Conservation (phyloP, 2,113 vertebrate genomes). For the Rhipidura dahli region DNA sequence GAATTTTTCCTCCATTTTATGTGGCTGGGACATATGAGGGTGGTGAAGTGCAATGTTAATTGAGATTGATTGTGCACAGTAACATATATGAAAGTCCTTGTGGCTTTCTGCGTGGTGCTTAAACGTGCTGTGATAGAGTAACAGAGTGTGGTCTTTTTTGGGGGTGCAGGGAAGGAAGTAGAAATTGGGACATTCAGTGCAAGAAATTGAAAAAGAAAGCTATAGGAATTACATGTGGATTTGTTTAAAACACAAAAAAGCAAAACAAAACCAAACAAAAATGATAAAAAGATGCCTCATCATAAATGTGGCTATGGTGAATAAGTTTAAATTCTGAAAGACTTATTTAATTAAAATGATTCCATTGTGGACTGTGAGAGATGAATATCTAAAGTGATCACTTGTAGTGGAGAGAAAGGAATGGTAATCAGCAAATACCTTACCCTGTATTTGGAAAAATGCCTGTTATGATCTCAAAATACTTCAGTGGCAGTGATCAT, state of each 20-base stretch:
- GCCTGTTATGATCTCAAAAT: neutral
- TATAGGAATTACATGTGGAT: neutral
- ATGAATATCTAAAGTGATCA: neutral
- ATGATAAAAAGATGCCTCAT: neutral
- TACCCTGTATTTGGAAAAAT: neutral
- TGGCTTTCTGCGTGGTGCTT: neutral
- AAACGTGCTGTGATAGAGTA: neutral
- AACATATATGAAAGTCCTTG: neutral
- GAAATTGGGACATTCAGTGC: neutral
- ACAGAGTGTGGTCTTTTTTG: neutral
- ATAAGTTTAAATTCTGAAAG: neutral
- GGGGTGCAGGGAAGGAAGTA: neutral
- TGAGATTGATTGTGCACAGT: neutral
- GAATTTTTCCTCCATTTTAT: neutral
- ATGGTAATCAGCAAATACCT: neutral
- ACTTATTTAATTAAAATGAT: neutral
- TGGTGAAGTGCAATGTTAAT: neutral
- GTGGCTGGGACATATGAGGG: fast-evolving
- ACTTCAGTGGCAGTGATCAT: neutral
- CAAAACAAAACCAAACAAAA: neutral
- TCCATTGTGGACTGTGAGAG: neutral
- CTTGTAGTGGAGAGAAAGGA: neutral
- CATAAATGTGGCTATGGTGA: neutral
- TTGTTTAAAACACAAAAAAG: neutral
- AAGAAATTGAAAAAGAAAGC: neutral